Evolutionary conservation across 2,113 vertebrate genomes (phyloP).

Genomic region (Gavialis gangeticus): DNA sequence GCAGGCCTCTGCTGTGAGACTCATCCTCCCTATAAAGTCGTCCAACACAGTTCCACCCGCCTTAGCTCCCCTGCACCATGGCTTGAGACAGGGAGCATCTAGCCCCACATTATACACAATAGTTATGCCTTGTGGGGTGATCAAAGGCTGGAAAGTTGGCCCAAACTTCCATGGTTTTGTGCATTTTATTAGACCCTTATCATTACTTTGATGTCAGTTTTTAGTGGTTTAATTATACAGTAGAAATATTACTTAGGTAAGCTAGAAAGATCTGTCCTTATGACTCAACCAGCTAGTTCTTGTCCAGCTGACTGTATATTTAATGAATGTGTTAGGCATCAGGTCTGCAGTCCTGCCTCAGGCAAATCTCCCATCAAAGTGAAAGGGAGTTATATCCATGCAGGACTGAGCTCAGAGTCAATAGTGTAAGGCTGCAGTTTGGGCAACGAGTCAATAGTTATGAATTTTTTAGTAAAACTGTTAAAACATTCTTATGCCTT

Average conservation of each 20-base stretch:
- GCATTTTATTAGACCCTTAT: constrained; percentile 47
- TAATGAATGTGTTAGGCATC: constrained; percentile 55
- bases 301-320: constrained; percentile 59
- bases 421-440: constrained; percentile 19
- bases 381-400: constrained; percentile 35
- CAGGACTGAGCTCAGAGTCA: constrained; percentile 41
- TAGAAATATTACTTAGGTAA: constrained; percentile 51
- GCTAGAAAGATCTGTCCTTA: constrained; percentile 45
- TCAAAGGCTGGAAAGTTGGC: constrained; percentile 57
- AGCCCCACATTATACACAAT: not conserved
- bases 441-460: constrained; percentile 52
- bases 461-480: constrained; percentile 47
- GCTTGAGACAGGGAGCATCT: constrained; percentile 28
- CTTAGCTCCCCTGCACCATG: constrained; percentile 19
- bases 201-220: constrained; percentile 53
- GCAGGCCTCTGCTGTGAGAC: not conserved
- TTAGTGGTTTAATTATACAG: constrained; percentile 59
- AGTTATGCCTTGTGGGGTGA: constrained; percentile 1
- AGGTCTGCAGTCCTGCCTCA: constrained; percentile 48
- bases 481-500: not conserved
- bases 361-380: constrained; percentile 68
- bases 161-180: constrained; percentile 29
- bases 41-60: constrained; percentile 46
- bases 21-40: not conserved
- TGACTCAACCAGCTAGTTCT: constrained; percentile 58